Base-by-base conservation (phyloP, 1,140 invertebrate genomes). In the Geopemphigus sp. region DNA sequence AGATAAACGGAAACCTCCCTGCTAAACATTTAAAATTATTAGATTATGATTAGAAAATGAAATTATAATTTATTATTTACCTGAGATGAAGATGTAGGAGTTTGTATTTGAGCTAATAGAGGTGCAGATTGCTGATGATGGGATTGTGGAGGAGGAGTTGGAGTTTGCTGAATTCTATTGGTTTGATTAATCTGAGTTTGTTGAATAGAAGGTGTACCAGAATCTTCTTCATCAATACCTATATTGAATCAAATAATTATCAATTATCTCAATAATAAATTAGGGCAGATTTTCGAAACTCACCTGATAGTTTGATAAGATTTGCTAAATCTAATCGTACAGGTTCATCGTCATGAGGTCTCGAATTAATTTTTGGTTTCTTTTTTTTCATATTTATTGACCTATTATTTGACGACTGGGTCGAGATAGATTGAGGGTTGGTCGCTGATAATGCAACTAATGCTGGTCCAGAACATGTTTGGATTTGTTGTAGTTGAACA, bases 251-350 rank as follows among this genome's bases (percentile, higher is more conserved):
- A 11, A 39, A 39, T 39, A 39, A 15, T 24, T 50, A 29, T 47
- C 10, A 2, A 39, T 53, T 26, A 26, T 12, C 59, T 39, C 0
- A 61, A 39, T 17, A n/a, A 63, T 47, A 47, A 73, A 59, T 50
- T 50, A 50, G 47, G 29, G 0, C 0, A 50, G n/a, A 22, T 73
- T 45, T 22, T 29, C 1, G 39, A 47, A 63, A 73, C 45, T 81
- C 87, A 81, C 88, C 88, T 4, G 88, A 88, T 80, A 89, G 86
- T 82, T 88, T 88, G 84, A 89, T 89, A 24, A 89, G 87, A 83
- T 86, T 88, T 47, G 87, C 87, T 70, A 89, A 84, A 83, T 89
- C 88, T 24, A 89, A 82, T 76, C 87, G 86, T 5, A 86, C 86
- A 64, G 86, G 85, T 74, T 88, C 88, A 11, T 88, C 87, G 26